Evolutionary conservation across 2,797 vertebrate species (phyloP).

Genomic region (Hypotaenidia okinawae): DNA sequence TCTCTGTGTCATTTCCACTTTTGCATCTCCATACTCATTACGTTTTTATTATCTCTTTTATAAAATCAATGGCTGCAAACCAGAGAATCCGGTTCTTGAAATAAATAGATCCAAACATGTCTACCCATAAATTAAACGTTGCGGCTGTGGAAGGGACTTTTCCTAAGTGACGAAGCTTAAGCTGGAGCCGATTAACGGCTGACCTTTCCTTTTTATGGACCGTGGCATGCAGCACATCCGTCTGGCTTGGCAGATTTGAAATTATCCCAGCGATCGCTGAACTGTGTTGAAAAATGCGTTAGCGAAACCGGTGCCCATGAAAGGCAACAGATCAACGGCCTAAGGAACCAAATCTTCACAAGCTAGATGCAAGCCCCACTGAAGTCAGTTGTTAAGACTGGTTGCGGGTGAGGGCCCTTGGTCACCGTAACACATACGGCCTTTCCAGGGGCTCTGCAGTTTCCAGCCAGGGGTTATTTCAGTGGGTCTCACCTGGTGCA

Average conservation of each 20-base stretch:
- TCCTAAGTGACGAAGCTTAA: constrained; percentile 21
- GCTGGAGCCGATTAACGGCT: constrained; percentile 36
- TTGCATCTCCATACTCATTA: constrained; percentile 73
- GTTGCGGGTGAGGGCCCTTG: neutral
- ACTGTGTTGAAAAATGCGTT: neutral
- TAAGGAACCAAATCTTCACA: neutral
- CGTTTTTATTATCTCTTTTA: constrained; percentile 73
- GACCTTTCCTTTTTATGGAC: constrained; percentile 48
- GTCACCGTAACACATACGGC: fast-evolving
- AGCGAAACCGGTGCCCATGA: constrained; percentile 17
- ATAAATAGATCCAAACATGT: constrained; percentile 45
- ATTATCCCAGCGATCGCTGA: constrained; percentile 4
- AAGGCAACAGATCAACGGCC: constrained; percentile 4
- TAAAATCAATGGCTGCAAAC: constrained; percentile 66
- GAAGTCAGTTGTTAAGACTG: neutral
- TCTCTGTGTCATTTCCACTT: constrained; percentile 70
- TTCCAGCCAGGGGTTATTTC: neutral
- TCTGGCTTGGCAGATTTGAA: constrained; percentile 48
- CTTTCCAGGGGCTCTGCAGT: neutral
- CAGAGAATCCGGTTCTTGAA: constrained; percentile 39
- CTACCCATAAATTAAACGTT: constrained; percentile 47
- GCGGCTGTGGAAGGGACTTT: constrained; percentile 17
- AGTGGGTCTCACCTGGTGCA: neutral
- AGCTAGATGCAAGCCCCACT: neutral
- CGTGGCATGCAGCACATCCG: neutral